Percentiles rank a stretch among this genome's conserved stretches.
phyloP scores from a whole-genome alignment of 2,113 vertebrate species.

The Larimichthys polyactis region DNA sequence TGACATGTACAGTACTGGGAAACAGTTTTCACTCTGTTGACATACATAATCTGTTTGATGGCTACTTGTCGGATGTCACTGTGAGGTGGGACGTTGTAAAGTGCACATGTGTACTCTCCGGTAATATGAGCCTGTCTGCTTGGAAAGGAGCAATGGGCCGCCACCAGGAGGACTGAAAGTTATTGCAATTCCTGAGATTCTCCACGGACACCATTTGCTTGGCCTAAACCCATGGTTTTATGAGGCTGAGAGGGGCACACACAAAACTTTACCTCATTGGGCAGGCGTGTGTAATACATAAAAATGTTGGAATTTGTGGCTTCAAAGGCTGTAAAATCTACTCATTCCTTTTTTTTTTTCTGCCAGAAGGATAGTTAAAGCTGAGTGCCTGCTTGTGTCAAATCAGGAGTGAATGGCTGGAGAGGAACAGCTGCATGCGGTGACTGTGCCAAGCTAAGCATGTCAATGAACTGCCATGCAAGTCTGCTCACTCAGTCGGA shows the following conservation, averaged over 20 bases:
- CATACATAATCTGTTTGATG: slow-evolving; percentile 58
- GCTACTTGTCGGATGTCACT: slow-evolving; percentile 50
- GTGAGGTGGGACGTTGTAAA: slow-evolving; percentile 45
- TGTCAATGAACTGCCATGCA: slow-evolving; percentile 60
- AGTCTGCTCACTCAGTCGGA: slow-evolving; percentile 54
- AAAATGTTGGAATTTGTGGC: not conserved
- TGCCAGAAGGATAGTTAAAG: slow-evolving; percentile 22
- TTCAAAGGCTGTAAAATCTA: slow-evolving; percentile 29
- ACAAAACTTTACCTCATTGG: slow-evolving; percentile 23
- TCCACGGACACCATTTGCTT: slow-evolving; percentile 33
- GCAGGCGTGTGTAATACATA: not conserved
- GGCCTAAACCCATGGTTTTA: slow-evolving; percentile 18
- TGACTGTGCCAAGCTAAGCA: slow-evolving; percentile 63
- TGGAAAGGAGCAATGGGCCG: slow-evolving; percentile 41
- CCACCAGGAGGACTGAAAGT: slow-evolving; percentile 40
- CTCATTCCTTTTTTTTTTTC: slow-evolving; percentile 14
- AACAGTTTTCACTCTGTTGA: slow-evolving; percentile 36
- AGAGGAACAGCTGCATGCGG: slow-evolving; percentile 70
- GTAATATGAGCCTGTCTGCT: slow-evolving; percentile 50
- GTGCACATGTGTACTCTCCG: slow-evolving; percentile 29
- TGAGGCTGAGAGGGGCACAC: not conserved
- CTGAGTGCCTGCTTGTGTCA: slow-evolving; percentile 61
- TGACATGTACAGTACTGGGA: slow-evolving; percentile 16
- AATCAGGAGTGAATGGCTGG: slow-evolving; percentile 62
- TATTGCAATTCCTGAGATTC: slow-evolving; percentile 59